Percentiles rank a stretch among this genome's conserved stretches.
These are phyloP conservation scores for Cryptotis parvus DNA, from an alignment of 2,113 vertebrate species.

Conservation along the genomic window DNA sequence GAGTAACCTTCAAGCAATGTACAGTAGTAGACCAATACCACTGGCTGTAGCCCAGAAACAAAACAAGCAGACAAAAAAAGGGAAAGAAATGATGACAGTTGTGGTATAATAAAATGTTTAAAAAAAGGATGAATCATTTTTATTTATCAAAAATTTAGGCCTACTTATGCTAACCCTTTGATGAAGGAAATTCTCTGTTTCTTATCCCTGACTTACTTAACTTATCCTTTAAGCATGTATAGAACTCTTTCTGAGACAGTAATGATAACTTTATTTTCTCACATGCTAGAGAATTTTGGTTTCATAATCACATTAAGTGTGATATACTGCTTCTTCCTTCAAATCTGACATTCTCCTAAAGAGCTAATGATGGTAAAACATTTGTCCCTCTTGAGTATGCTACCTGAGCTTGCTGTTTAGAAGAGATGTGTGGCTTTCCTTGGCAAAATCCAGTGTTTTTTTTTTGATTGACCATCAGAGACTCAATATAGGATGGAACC, in stretches of 20 bases:
- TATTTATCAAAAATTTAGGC: not conserved
- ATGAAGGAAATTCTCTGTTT: not conserved
- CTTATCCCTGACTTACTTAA: not conserved
- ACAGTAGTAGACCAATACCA: too few species aligned
- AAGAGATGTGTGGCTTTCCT: not conserved
- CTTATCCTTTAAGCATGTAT: not conserved
- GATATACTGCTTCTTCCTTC: not conserved
- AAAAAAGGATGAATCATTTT: not conserved
- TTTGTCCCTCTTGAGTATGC: not conserved
- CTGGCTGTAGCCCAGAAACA: too few species aligned
- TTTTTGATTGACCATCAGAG: not conserved
- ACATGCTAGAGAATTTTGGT: not conserved
- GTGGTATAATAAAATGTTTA: too few species aligned
- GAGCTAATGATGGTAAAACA: not conserved
- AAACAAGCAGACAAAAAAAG: too few species aligned
- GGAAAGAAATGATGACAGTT: not conserved
- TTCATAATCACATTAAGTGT: not conserved
- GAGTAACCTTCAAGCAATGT: too few species aligned
- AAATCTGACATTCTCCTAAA: not conserved
- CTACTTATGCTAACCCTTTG: not conserved
- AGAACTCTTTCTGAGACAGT: not conserved
- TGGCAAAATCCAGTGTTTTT: not conserved
- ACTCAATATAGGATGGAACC: not conserved
- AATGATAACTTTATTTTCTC: slow-evolving; percentile 24
- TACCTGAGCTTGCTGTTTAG: not conserved